A percentile compares a stretch with the other conserved stretches of the same genome.
These are phyloP conservation scores for Gastrophryne carolinensis DNA, from an alignment of 2,797 vertebrate species.

Conservation along the genomic window DNA sequence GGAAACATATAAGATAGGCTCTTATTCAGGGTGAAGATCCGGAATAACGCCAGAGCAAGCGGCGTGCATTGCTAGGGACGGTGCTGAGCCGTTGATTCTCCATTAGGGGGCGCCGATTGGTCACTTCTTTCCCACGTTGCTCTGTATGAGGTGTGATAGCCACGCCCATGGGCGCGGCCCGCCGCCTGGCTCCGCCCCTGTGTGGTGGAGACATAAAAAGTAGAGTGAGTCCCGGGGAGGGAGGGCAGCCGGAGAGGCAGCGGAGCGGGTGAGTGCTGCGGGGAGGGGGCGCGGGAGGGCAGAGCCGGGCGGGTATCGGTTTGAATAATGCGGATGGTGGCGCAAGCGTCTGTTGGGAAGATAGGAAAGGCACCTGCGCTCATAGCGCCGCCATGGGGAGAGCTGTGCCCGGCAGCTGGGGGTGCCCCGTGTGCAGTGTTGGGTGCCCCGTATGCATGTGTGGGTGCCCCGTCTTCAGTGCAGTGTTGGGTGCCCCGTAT, in stretches of 20 bases:
- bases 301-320: neutral
- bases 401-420: no score
- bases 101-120: neutral
- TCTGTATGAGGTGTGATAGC: neutral
- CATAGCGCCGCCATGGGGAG: no score
- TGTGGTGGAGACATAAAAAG: conserved; percentile 28
- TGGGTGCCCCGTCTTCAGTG: no score
- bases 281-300: neutral
- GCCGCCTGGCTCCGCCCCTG: neutral
- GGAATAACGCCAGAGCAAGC: no score
- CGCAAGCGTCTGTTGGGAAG: no score
- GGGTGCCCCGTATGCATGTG: no score
- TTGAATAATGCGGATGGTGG: neutral
- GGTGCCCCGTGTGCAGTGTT: no score
- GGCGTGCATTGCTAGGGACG: no score
- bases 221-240: neutral
- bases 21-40: no score
- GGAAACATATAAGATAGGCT: no score
- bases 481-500: no score
- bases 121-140: neutral
- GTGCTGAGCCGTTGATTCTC: neutral
- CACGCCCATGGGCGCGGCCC: conserved; percentile 13
- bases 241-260: neutral
- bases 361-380: no score
- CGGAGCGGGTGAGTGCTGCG: neutral